Base-by-base conservation (phyloP, 2,888 invertebrate species). In the Neria commutata region DNA sequence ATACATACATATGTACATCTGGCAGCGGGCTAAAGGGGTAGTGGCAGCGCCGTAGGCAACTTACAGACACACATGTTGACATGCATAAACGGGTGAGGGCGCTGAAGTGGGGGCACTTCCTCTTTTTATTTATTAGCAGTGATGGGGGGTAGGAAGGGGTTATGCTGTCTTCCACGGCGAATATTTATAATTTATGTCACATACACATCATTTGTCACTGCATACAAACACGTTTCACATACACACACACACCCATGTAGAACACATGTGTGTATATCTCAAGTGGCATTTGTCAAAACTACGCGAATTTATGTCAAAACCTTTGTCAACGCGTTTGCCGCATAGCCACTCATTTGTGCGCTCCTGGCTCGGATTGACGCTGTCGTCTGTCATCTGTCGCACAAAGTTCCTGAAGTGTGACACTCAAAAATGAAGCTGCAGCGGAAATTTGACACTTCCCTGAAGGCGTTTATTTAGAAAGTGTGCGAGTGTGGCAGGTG, bases 281-380 rank as follows among this genome's bases (percentile, higher is more conserved):
- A 73, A 72, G 71, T 72, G 74, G 70, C 72, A 73, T 68, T 68
- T 73, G 74, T 74, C 73, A 74, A 73, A 72, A 72, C 73, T 71
- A 70, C 73, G 73, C 72, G 77, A 75, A 76, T 75, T 77, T 77
- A 71, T 77, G 76, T 77, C 77, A 76, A 76, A 77, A 76, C 73
- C 75, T 76, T 77, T 73, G 76, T 76, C 76, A 77, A 71, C 69
- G 17, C 21, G 19, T 8, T 17, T 21, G 19, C 19, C 3, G 42
- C 21, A 5, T 17, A 4, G 42, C 21, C 19, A 5, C 19, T 62
- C 45, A 54, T n/a, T 37, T 37, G 29, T 19, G 33, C 19, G 26
- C 17, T 16, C 17, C 19, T 49, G 50, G 14, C 14, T 11, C 42
- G 42, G 42, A 42, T 42, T 19, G 19, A 42, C 19, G 42, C 42